Evolutionary conservation across 2,113 vertebrate genomes (phyloP).

Genomic region (Todiramphus chloris): DNA sequence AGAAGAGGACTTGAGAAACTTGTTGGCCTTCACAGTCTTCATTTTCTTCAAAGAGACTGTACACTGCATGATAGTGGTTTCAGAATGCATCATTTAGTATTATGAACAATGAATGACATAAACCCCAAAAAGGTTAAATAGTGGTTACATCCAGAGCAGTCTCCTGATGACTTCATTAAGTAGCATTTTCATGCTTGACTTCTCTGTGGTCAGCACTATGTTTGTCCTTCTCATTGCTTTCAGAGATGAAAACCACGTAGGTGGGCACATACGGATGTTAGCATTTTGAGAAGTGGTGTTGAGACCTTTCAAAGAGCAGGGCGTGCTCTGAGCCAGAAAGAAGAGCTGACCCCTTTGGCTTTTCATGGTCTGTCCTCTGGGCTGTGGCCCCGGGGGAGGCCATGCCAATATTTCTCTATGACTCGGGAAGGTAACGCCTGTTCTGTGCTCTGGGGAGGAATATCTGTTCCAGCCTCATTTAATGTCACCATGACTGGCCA

Average conservation of each 20-base stretch:
- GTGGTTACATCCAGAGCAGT: not conserved
- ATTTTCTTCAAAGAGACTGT: not conserved
- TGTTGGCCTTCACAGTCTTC: not conserved
- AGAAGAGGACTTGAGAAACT: not conserved
- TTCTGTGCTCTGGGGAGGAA: not conserved
- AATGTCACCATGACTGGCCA: accelerated
- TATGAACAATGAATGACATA: not conserved
- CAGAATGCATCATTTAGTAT: not conserved
- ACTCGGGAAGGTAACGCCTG: not conserved
- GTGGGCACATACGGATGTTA: accelerated
- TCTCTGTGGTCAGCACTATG: not conserved
- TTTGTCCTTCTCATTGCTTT: not conserved
- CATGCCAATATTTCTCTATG: not conserved
- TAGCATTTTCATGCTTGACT: not conserved
- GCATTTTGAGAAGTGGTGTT: not conserved
- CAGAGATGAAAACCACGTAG: accelerated
- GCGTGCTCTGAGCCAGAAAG: not conserved
- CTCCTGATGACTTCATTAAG: not conserved
- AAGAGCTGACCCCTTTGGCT: not conserved
- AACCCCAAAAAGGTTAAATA: not conserved
- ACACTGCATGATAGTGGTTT: not conserved
- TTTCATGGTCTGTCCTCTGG: accelerated
- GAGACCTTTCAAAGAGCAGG: not conserved
- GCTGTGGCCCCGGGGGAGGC: accelerated
- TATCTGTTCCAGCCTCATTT: not conserved